Percentiles rank a stretch among this genome's conserved stretches.
Evolutionary conservation across 2,888 invertebrate genomes (phyloP).

Genomic region (Caenorhabditis sp.): DNA sequence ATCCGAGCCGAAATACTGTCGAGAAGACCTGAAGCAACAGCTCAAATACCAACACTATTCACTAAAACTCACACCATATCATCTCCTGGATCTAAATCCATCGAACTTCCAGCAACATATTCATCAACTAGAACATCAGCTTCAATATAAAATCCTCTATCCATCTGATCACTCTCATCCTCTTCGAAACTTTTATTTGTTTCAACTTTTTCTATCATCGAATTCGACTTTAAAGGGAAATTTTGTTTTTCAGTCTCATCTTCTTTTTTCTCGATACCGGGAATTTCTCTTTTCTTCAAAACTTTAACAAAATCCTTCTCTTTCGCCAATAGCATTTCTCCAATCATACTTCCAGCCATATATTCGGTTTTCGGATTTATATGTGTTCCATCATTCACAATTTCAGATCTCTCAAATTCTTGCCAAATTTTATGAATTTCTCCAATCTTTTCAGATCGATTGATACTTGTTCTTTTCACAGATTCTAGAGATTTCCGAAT

Average conservation of each 20-base stretch:
- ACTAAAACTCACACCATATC: conserved; percentile 50
- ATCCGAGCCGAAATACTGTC: conserved; percentile 43
- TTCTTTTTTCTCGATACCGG: background rate
- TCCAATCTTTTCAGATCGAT: conserved; percentile 30
- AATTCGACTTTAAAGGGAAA: background rate
- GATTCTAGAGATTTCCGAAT: conserved; percentile 27
- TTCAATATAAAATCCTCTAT: conserved; percentile 63
- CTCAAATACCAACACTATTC: background rate
- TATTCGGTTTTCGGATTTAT: conserved; percentile 10
- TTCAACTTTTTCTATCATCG: background rate
- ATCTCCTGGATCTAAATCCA: conserved; percentile 64
- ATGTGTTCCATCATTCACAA: conserved; percentile 1
- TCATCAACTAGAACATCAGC: conserved; percentile 63
- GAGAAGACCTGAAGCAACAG: conserved; percentile 28
- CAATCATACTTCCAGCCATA: conserved; percentile 46
- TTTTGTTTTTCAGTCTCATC: background rate
- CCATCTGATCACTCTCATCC: background rate
- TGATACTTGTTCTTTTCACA: conserved; percentile 14
- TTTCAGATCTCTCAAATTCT: conserved; percentile 20
- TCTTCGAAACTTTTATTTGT: background rate
- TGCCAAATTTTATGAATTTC: conserved; percentile 35
- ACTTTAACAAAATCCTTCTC: conserved; percentile 24
- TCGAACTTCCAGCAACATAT: conserved; percentile 60
- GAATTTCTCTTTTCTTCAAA: conserved; percentile 20
- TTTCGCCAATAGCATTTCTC: conserved; percentile 47